Evolutionary conservation across 2,888 invertebrate species (phyloP), one percentile per base, ranked within the genome.

Genomic region (Aleiodes alternator): DNA sequence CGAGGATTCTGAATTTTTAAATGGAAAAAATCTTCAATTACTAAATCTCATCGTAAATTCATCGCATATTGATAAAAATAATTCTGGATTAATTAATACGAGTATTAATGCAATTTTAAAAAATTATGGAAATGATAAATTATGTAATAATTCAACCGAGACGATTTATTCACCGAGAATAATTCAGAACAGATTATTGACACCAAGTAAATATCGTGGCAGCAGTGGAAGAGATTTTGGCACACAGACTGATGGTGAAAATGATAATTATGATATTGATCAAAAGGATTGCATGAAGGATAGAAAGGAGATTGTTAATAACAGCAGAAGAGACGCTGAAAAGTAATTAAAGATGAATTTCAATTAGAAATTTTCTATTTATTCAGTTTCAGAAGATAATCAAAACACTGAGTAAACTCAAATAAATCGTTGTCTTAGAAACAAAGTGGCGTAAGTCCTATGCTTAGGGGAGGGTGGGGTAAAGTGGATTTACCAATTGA

Each of bases 241-340:
- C 69, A 94, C 94, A n/a, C 94, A 95, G 90, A 95, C 94, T 0
- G 94, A 94, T 78, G 84, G 91, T 48, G 93, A 93, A 80, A 91
- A 91, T 82, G 92, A 93, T 76, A 90, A 91, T 82, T 88, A 90
- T 64, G 91, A 91, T 80, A 90, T 91, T 72, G 90, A 75, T 11
- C 72, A 78, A 5, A 92, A 87, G 91, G 92, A 89, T 90, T 91
- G 83, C 90, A 93, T 83, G 92, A 92, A 87, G 91, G 95, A 75
- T 93, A 94, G 11, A 93, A 95, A 90, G 94, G 95, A 95, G 93
- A 94, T 56, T 48, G 80, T 82, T 14, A 87, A 87, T 75, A 95
- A 93, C 1, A 95, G 94, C 83, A 91, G 94, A 38, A 80, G 83
- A 79, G 87, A 87, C 34, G 79, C 82, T 50, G 88, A 88, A 79